These are phyloP conservation scores for Apis florea DNA, from an alignment of 1,140 invertebrate genomes.

Conservation along the genomic window DNA sequence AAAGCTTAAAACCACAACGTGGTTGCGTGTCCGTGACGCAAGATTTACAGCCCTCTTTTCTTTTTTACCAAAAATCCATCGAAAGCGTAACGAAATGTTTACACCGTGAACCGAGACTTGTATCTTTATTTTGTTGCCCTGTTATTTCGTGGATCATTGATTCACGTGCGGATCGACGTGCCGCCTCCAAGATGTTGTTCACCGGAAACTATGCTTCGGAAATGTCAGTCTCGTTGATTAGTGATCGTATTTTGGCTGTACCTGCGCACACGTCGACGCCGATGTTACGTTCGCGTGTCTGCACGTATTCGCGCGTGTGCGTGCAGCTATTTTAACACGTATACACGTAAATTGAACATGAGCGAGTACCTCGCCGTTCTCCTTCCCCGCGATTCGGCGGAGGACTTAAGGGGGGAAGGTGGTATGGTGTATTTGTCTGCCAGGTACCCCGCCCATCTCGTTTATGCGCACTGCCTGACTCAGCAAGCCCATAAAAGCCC, in stretches of 20 bases:
- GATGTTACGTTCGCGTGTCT: background rate
- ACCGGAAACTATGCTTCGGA: slow-evolving; percentile 56
- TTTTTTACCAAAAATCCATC: background rate
- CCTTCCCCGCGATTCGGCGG: slow-evolving; percentile 36
- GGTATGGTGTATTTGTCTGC: slow-evolving; percentile 73
- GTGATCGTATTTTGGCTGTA: slow-evolving; percentile 72
- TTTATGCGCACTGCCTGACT: slow-evolving; percentile 74
- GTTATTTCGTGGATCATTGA: slow-evolving; percentile 45
- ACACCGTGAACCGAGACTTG: background rate
- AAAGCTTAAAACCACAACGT: background rate
- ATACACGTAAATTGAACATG: slow-evolving; percentile 28
- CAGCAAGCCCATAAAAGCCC: slow-evolving; percentile 69
- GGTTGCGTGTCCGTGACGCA: background rate
- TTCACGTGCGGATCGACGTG: slow-evolving; percentile 51
- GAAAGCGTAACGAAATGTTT: slow-evolving; percentile 16
- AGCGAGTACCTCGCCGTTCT: slow-evolving; percentile 23
- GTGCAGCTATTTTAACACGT: slow-evolving; percentile 41
- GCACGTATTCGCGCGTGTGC: background rate
- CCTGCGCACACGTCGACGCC: background rate
- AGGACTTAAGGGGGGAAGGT: slow-evolving; percentile 75
- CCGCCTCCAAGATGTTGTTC: slow-evolving; percentile 59
- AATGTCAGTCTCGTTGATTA: slow-evolving; percentile 67
- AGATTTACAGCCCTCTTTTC: background rate
- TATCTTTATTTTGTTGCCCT: slow-evolving; percentile 29
- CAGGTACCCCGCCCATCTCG: slow-evolving; percentile 76